Evolutionary conservation across 2,888 invertebrate species (phyloP).

Genomic region (Chaetogeoica ovagalla): DNA sequence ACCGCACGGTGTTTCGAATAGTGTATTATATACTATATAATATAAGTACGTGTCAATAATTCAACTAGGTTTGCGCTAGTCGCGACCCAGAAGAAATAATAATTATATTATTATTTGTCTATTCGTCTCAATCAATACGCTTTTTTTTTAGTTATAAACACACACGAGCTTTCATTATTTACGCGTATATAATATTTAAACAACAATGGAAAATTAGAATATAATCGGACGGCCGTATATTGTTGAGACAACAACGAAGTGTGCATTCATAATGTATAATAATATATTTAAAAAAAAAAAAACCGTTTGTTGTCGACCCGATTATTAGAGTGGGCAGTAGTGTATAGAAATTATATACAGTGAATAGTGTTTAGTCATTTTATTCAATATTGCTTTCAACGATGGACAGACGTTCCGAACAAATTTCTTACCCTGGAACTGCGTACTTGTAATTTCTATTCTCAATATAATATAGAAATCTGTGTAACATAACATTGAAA

Average conservation of each 20-base stretch:
- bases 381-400: no score
- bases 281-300: no score
- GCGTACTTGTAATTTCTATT: no score
- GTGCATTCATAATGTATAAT: background rate
- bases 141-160: no score
- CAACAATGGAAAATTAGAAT: slow-evolving; percentile 2
- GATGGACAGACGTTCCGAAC: no score
- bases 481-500: no score
- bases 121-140: background rate
- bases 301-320: background rate
- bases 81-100: background rate
- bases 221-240: background rate
- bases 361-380: background rate
- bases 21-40: background rate
- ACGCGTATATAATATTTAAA: background rate
- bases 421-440: no score
- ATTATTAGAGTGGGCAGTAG: background rate
- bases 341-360: background rate
- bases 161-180: slow-evolving; percentile 5
- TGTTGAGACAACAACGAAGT: background rate
- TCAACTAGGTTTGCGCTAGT: slow-evolving; percentile 1
- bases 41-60: background rate
- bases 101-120: background rate
- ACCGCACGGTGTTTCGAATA: background rate
- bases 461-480: no score